phyloP scores from a whole-genome alignment of 2,797 vertebrate genomes.

The Paramormyrops hopkinsi region DNA sequence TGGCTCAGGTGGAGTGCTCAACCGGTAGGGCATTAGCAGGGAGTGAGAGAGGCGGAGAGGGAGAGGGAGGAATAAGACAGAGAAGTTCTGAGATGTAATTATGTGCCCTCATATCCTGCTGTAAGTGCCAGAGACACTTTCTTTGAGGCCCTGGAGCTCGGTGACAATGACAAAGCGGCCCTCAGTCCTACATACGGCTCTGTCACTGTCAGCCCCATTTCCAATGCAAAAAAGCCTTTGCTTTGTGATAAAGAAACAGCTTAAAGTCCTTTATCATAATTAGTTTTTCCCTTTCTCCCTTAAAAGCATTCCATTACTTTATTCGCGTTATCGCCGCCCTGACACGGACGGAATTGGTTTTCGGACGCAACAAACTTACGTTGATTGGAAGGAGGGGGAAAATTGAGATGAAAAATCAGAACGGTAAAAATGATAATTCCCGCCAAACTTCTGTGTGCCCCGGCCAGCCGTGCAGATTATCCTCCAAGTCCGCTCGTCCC shows the following conservation, averaged over 20 bases:
- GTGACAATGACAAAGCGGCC: slow-evolving; percentile 68
- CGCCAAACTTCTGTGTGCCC: background rate
- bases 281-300: slow-evolving; percentile 71
- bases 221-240: slow-evolving; percentile 64
- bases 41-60: background rate
- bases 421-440: slow-evolving; percentile 18
- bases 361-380: slow-evolving; percentile 43
- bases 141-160: slow-evolving; percentile 27
- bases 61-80: slow-evolving; percentile 23
- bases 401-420: slow-evolving; percentile 19
- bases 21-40: background rate
- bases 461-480: background rate
- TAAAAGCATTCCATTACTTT: slow-evolving; percentile 71
- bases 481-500: background rate
- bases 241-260: slow-evolving; percentile 68
- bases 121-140: slow-evolving; percentile 27
- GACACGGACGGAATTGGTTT: slow-evolving; percentile 59
- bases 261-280: slow-evolving; percentile 76
- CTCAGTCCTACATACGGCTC: slow-evolving; percentile 57
- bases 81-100: slow-evolving; percentile 41
- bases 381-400: slow-evolving; percentile 21
- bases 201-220: slow-evolving; percentile 67
- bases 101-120: slow-evolving; percentile 45
- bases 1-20: background rate
- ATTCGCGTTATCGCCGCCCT: slow-evolving; percentile 56